Evolutionary conservation across 2,888 invertebrate species (phyloP).

Genomic region (Yponomeuta evonymella): DNA sequence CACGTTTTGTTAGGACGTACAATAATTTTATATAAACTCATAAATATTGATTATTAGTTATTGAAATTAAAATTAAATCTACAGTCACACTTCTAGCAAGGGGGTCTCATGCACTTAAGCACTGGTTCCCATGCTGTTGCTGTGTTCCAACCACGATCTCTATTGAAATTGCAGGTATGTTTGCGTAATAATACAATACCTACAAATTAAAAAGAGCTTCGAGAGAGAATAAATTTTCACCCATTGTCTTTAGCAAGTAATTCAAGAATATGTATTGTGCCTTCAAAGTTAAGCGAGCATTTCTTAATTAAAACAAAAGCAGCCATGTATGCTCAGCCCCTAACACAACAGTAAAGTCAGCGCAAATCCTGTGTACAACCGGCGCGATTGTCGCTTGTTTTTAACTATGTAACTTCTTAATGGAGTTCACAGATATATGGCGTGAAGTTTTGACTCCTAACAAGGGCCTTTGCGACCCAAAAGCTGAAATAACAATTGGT

Average conservation of each 20-base stretch:
- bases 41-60: too few relatives aligned
- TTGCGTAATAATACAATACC: not conserved
- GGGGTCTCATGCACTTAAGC: too few relatives aligned
- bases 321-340: not conserved
- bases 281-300: not conserved
- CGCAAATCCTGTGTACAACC: not conserved
- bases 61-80: too few relatives aligned
- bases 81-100: too few relatives aligned
- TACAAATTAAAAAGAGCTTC: not conserved
- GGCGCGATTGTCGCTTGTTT: constrained; percentile 1
- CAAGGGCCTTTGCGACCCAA: constrained; percentile 7
- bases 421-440: constrained; percentile 9
- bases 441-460: constrained; percentile 7
- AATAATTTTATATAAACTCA: too few relatives aligned
- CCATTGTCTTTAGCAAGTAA: not conserved
- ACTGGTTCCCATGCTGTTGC: too few relatives aligned
- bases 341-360: not conserved
- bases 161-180: too few relatives aligned
- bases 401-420: constrained; percentile 4
- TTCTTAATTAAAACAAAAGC: not conserved
- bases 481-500: not conserved
- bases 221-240: not conserved
- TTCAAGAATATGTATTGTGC: not conserved
- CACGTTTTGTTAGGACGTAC: too few relatives aligned
- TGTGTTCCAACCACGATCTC: too few relatives aligned